Evolutionary conservation across 1,140 invertebrate species (phyloP), one percentile per base, ranked within the genome.

Genomic region (Ephestia elutella): DNA sequence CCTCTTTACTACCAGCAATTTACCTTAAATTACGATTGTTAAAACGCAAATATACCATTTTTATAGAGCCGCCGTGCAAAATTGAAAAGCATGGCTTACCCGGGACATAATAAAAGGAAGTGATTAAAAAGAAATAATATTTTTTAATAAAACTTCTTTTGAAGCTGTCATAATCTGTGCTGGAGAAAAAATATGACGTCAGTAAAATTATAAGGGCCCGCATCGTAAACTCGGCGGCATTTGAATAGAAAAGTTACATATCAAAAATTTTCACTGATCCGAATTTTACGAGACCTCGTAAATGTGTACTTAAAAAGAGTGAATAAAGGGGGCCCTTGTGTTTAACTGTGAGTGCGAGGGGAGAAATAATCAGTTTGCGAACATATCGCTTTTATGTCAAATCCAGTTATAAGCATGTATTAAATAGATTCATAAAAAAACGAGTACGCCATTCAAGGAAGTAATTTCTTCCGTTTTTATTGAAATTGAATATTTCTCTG

Each of bases 231-330:
- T n/a, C n/a, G n/a, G 65, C 72, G 66, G 69, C 82, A 86, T 88
- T 88, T 88, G 86, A 88, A 88, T 88, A 86, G 82, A 82, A 86
- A 80, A 78, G 83, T 88, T 80, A 88, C 86, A 86, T 88, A 88
- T 88, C 86, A 88, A 88, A 88, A 88, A 86, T 86, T 86, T 86
- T 86, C 86, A 86, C 81, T 88, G 83, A 88, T 86, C 86, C 86
- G 81, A 86, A 75, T 80, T 88, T 88, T 88, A 88, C 86, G 86
- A 86, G 82, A 79, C 77, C 78, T 86, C 86, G 81, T 88, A 88
- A 86, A 86, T 75, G 75, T 82, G 80, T 88, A 86, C 82, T 88
- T 86, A 86, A 80, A 54, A 71, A 71, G 69, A 66, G 78, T 78
- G 83, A 82, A 87, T 85, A 84, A 85, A 85, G 70, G 73, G 72